Conservation (phyloP, 1,140 invertebrate genomes). For the Pissodes strobi region DNA sequence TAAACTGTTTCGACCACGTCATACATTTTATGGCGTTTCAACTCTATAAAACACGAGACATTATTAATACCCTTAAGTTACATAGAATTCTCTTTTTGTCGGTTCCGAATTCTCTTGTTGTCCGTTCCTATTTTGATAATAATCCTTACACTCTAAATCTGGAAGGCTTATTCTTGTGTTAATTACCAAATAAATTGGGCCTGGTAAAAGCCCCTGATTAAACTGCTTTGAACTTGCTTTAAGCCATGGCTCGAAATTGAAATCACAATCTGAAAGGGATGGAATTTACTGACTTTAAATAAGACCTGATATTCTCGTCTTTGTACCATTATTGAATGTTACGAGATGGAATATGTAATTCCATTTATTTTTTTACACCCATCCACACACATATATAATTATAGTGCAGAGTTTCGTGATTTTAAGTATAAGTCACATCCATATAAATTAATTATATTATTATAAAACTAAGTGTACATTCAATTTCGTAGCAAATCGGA, state of each 20-base stretch:
- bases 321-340: no score
- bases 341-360: no score
- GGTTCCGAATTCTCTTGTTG: conserved; percentile 8
- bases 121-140: conserved; percentile 17
- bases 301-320: conserved; percentile 13
- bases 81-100: conserved; percentile 1
- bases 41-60: neutral
- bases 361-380: no score
- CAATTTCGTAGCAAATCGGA: conserved; percentile 5
- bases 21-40: no score
- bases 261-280: conserved; percentile 20
- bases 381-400: no score
- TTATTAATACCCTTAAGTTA: conserved; percentile 4
- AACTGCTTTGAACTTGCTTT: conserved; percentile 32
- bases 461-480: conserved; percentile 1
- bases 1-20: no score
- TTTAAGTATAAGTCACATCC: no score
- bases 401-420: no score
- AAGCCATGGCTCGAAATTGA: conserved; percentile 29
- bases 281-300: conserved; percentile 28
- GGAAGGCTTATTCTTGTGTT: conserved; percentile 32
- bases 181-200: conserved; percentile 36
- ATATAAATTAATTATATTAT: no score
- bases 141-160: conserved; percentile 32
- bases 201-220: conserved; percentile 28